Percentiles rank a stretch among this genome's conserved stretches.
phyloP scores from a whole-genome alignment of 2,113 vertebrate species.

The cattle (Bos taurus) region ARS-UCD2.0 NC_037328.1:68778501-68779000 shows the following conservation, averaged over 20 bases:
- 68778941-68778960: background rate
- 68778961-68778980: background rate
- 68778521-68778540: background rate
- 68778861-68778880: background rate
- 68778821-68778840: background rate
- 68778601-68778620: background rate
- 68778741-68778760: background rate
- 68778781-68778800: background rate
- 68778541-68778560: background rate
- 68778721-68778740: background rate
- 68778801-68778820: background rate
- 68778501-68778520: background rate
- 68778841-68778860: background rate
- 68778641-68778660: background rate
- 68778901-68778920: background rate
- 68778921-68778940: background rate
- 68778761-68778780: background rate
- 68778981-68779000: background rate
- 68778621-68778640: background rate
- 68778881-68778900: slow-evolving; percentile 6
- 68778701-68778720: background rate
- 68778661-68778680: background rate
- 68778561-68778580: background rate
- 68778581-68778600: background rate
- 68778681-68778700: background rate